phyloP scores from a whole-genome alignment of 2,797 vertebrate genomes.

The Halcyon smyrnensis region DNA sequence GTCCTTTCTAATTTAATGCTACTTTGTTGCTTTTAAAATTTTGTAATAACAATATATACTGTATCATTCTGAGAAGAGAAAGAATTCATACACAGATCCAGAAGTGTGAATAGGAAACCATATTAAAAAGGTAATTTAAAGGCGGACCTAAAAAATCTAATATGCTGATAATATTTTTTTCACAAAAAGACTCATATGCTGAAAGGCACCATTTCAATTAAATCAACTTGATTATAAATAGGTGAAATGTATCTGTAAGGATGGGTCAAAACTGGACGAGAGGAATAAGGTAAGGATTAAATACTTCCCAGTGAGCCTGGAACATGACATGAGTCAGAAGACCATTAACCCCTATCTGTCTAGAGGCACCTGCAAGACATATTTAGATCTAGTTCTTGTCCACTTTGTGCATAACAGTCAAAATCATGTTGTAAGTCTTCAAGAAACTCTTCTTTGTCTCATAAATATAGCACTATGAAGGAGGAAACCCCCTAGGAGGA shows the following conservation, averaged over 20 bases:
- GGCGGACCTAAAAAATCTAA: background rate
- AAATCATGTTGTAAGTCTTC: background rate
- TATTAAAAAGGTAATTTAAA: background rate
- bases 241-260: background rate
- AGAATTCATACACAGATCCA: background rate
- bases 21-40: background rate
- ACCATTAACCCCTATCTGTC: background rate
- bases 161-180: too few species aligned
- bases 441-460: background rate
- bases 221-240: background rate
- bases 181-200: background rate
- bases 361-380: background rate
- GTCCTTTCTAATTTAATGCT: background rate
- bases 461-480: background rate
- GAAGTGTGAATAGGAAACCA: background rate
- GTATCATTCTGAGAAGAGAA: background rate
- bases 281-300: background rate
- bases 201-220: background rate
- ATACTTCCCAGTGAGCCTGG: background rate
- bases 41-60: background rate
- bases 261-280: background rate
- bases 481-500: background rate
- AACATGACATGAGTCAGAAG: background rate
- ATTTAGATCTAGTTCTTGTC: background rate
- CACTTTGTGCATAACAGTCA: background rate